Percentiles rank a stretch among this genome's conserved stretches.
phyloP scores from a whole-genome alignment of 37 sponge, comb jelly and placozoan species.

The Beroe ovata region DNA sequence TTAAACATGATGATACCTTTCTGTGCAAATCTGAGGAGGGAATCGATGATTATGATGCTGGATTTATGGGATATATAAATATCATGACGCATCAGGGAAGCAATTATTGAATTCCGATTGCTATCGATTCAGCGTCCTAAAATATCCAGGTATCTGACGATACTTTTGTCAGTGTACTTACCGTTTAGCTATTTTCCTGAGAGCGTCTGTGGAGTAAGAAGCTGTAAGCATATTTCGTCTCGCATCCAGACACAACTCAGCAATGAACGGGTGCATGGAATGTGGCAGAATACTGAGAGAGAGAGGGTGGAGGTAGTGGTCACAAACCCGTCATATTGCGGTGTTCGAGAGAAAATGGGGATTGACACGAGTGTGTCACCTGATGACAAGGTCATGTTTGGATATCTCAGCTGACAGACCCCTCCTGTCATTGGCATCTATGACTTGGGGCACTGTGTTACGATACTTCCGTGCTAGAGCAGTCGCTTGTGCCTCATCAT shows the following conservation, averaged over 20 bases:
- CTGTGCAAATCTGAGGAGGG: conserved; percentile 70
- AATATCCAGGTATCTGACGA: too few species aligned
- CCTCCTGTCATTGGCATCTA: conserved; percentile 69
- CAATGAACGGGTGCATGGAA: conserved; percentile 78
- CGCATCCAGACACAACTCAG: conserved; percentile 76
- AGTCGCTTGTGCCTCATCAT: conserved; percentile 72
- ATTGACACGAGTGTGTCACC: too few species aligned
- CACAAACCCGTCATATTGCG: too few species aligned
- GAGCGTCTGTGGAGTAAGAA: conserved; percentile 79
- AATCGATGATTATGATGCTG: too few species aligned
- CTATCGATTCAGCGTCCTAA: too few species aligned
- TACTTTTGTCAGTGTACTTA: too few species aligned
- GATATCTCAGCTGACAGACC: conserved; percentile 68
- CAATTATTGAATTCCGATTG: too few species aligned
- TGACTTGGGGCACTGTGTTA: conserved; percentile 68
- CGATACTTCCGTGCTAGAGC: conserved; percentile 69
- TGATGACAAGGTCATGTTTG: conserved; percentile 80
- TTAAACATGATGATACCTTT: conserved; percentile 79
- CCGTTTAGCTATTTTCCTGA: conserved; percentile 67
- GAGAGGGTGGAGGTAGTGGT: too few species aligned
- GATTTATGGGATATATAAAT: too few species aligned
- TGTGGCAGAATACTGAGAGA: conserved; percentile 84
- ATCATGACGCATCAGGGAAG: too few species aligned
- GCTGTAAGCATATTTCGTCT: conserved; percentile 85
- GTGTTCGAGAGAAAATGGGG: too few species aligned